A percentile compares a stretch with the other conserved stretches of the same genome.
Conservation (phyloP, 2,797 vertebrate species). For the Macroramphosus scolopax region DNA sequence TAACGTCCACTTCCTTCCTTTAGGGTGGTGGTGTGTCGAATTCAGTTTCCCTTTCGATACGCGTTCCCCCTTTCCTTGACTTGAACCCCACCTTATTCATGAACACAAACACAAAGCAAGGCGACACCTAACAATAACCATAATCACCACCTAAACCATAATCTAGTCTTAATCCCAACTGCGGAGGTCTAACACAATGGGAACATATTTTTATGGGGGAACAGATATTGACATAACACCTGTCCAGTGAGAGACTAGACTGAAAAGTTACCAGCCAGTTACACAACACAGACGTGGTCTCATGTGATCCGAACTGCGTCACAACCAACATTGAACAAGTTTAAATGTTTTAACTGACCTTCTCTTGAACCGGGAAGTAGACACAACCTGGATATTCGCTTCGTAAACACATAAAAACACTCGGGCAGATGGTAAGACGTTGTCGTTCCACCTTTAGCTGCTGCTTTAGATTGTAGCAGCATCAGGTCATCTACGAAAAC, state of each 20-base stretch:
- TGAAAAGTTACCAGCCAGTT: conserved; percentile 43
- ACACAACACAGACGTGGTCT: conserved; percentile 5
- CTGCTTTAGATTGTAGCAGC: neutral
- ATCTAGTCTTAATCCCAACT: too few relatives aligned
- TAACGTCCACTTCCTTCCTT: too few relatives aligned
- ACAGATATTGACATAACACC: too few relatives aligned
- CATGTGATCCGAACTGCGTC: conserved; percentile 51
- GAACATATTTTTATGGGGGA: too few relatives aligned
- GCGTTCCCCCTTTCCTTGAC: too few relatives aligned
- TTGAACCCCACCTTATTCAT: too few relatives aligned
- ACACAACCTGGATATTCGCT: fast-evolving
- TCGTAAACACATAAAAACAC: neutral
- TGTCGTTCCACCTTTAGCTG: neutral
- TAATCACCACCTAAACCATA: too few relatives aligned
- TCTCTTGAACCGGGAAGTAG: neutral
- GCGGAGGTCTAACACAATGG: too few relatives aligned
- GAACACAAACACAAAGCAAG: too few relatives aligned
- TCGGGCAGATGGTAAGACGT: fast-evolving
- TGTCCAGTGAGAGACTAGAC: conserved; percentile 10
- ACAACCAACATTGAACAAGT: conserved; percentile 8
- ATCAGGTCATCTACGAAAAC: fast-evolving
- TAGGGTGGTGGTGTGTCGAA: too few relatives aligned
- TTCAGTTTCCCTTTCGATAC: too few relatives aligned
- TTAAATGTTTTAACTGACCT: conserved; percentile 41
- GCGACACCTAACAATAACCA: too few relatives aligned